These are phyloP conservation scores for Raja brachyura DNA, from an alignment of 2,113 vertebrate genomes.

Conservation along the genomic window DNA sequence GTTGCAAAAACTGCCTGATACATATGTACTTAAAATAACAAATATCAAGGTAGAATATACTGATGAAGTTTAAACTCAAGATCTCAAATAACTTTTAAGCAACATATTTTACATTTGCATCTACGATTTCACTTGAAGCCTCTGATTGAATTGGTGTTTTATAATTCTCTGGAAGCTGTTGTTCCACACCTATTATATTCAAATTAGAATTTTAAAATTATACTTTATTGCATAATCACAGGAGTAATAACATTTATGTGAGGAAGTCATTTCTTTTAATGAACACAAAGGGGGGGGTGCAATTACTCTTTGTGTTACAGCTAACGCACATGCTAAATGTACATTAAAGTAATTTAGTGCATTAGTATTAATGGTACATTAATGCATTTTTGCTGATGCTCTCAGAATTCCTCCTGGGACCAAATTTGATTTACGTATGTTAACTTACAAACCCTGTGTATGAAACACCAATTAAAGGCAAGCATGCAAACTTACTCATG, in stretches of 20 bases:
- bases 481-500: background rate
- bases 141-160: conserved; percentile 25
- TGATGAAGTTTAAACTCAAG: background rate
- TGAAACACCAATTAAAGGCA: conserved; percentile 29
- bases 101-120: background rate
- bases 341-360: conserved; percentile 33
- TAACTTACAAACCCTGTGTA: conserved; percentile 20
- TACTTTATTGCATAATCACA: conserved; percentile 35
- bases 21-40: background rate
- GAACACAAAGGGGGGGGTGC: conserved; percentile 30
- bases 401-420: background rate
- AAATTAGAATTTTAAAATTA: conserved; percentile 33
- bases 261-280: conserved; percentile 34
- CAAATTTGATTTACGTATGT: conserved; percentile 33
- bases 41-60: background rate
- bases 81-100: background rate
- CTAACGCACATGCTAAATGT: conserved; percentile 12
- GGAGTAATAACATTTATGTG: conserved; percentile 32
- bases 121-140: background rate
- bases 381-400: conserved; percentile 12
- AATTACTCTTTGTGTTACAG: conserved; percentile 33
- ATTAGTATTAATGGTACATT: conserved; percentile 26
- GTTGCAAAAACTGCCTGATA: background rate
- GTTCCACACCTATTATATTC: conserved; percentile 31
- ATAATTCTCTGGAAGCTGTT: conserved; percentile 26